phyloP scores from a whole-genome alignment of 2,888 invertebrate genomes.

The Macrostomum cliftonense region DNA sequence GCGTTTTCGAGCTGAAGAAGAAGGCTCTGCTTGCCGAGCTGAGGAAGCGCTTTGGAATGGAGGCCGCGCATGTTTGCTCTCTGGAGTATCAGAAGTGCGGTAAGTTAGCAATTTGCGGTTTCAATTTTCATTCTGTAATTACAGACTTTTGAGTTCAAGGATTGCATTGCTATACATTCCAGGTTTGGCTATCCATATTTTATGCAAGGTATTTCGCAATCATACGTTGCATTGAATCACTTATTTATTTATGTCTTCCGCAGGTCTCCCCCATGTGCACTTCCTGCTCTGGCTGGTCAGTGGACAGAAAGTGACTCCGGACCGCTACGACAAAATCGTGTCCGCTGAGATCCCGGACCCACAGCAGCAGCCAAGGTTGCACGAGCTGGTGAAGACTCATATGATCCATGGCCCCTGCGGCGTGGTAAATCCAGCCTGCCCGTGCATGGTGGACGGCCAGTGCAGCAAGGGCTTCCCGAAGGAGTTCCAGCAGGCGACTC shows the following conservation, averaged over 20 bases:
- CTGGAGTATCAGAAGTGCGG: no score
- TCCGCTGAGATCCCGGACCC: neutral
- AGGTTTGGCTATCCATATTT: no score
- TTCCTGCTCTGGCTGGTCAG: neutral
- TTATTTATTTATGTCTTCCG: constrained; percentile 17
- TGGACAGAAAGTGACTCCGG: neutral
- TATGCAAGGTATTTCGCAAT: no score
- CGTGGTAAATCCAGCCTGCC: neutral
- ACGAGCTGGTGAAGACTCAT: neutral
- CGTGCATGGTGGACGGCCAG: neutral
- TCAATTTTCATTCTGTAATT: no score
- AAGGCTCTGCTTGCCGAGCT: no score
- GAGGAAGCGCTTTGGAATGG: no score
- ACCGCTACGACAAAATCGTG: neutral
- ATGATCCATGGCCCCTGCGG: neutral
- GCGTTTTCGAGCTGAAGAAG: no score
- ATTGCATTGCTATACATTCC: no score
- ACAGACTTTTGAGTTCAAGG: no score
- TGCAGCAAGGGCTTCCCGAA: neutral
- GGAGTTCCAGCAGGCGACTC: neutral
- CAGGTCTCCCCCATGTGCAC: neutral
- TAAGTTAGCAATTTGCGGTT: no score
- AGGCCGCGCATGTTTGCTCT: no score
- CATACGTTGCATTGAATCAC: constrained; percentile 15
- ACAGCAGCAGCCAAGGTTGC: neutral